phyloP scores from a whole-genome alignment of 2,797 vertebrate species.

The Molossus alvarezi region DNA sequence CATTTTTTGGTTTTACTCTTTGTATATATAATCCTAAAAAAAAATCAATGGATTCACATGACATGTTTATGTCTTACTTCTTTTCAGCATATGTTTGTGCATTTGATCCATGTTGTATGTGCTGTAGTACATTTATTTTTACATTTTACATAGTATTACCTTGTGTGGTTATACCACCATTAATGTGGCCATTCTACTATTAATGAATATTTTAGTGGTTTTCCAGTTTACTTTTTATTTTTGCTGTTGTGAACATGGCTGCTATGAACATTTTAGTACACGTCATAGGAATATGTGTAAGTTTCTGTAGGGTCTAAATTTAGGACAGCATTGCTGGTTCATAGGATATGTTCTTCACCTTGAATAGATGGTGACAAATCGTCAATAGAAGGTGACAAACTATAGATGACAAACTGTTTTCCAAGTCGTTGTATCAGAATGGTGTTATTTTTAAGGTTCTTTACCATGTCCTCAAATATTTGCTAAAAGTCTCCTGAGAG shows the following conservation, averaged over 20 bases:
- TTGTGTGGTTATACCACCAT: not conserved
- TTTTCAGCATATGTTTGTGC: not conserved
- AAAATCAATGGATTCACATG: not conserved
- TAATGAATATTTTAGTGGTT: constrained; percentile 22
- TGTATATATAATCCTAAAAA: not conserved
- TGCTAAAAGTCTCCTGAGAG: constrained; percentile 1
- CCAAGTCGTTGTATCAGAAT: not conserved
- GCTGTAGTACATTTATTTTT: not conserved
- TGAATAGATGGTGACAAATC: not conserved
- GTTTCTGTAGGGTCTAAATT: not conserved
- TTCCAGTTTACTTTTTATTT: constrained; percentile 29
- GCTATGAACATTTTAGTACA: not conserved
- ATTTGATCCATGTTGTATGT: not conserved
- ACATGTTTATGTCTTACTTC: not conserved
- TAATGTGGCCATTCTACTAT: constrained; percentile 8
- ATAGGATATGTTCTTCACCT: not conserved
- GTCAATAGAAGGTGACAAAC: not conserved
- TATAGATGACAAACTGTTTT: not conserved
- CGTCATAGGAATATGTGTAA: not conserved
- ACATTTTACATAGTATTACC: not conserved
- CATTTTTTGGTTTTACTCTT: not conserved
- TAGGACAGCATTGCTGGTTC: not conserved
- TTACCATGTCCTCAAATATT: constrained; percentile 37
- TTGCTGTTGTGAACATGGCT: not conserved
- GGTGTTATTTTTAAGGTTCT: constrained; percentile 51